A percentile compares a stretch with the other conserved stretches of the same genome.
Evolutionary conservation across 1,140 invertebrate species (phyloP).

Genomic region (Hylyphantes graminicola): DNA sequence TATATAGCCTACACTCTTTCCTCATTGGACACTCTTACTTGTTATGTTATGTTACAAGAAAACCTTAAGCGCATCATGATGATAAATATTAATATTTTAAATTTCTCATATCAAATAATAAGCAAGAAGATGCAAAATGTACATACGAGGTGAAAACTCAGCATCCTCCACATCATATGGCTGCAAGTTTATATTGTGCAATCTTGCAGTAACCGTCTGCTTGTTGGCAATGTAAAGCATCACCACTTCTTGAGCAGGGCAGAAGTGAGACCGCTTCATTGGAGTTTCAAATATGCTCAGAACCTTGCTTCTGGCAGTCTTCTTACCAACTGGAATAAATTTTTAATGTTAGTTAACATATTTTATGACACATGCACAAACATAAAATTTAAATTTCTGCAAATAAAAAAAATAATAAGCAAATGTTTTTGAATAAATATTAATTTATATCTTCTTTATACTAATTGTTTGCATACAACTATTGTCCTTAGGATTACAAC

Average conservation of each 20-base stretch:
- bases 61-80: too few relatives aligned
- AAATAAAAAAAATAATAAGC: too few relatives aligned
- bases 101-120: neutral
- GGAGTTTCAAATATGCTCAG: slow-evolving; percentile 82
- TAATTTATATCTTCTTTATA: too few relatives aligned
- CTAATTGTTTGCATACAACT: too few relatives aligned
- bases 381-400: neutral
- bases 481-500: too few relatives aligned
- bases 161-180: slow-evolving; percentile 77
- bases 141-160: slow-evolving; percentile 73
- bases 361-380: neutral
- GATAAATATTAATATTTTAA: too few relatives aligned
- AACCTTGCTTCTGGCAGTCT: slow-evolving; percentile 58
- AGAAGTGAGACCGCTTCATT: slow-evolving; percentile 83
- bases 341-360: neutral
- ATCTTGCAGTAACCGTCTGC: slow-evolving; percentile 59
- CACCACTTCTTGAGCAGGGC: slow-evolving; percentile 66
- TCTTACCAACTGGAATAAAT: slow-evolving; percentile 49
- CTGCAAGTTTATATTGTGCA: slow-evolving; percentile 72
- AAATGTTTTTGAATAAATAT: too few relatives aligned
- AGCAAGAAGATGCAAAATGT: neutral
- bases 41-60: too few relatives aligned
- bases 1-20: too few relatives aligned
- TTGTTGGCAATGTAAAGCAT: slow-evolving; percentile 52
- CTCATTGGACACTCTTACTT: too few relatives aligned